These are phyloP conservation scores for Gulo gulo DNA, from an alignment of 2,113 vertebrate species.

Conservation along the genomic window DNA sequence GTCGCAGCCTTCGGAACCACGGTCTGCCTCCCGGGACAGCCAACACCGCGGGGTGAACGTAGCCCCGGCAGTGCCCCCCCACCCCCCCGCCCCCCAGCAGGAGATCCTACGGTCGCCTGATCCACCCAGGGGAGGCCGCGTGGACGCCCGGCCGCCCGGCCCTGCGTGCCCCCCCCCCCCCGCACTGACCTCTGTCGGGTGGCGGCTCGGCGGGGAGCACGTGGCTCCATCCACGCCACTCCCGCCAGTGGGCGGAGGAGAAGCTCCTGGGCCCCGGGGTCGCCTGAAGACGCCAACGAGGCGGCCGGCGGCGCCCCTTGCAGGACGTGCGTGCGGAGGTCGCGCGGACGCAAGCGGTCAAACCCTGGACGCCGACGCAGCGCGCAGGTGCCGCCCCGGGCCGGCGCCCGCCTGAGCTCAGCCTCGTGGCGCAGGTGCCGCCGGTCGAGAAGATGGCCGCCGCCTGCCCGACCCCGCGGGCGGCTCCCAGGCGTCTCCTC, in stretches of 20 bases:
- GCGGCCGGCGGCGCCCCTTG: no score
- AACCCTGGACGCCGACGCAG: no score
- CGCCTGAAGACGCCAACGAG: neutral
- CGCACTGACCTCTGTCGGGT: no score
- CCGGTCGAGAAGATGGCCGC: neutral
- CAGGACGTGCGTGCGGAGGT: neutral
- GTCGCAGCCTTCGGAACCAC: neutral
- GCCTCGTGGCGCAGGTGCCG: neutral
- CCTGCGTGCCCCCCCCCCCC: no score
- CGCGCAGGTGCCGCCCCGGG: neutral
- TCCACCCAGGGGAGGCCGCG: neutral
- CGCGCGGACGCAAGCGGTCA: neutral
- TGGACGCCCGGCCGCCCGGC: no score
- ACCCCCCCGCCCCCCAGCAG: neutral
- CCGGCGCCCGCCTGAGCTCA: no score
- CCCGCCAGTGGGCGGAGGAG: neutral
- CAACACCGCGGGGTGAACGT: neutral
- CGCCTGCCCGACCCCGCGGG: fast-evolving
- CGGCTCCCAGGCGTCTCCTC: neutral
- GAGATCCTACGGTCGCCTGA: neutral
- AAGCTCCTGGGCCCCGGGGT: neutral
- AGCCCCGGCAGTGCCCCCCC: no score
- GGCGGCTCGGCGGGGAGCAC: no score
- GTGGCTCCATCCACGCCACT: neutral
- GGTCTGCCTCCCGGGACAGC: neutral